Percentiles rank a stretch among this genome's conserved stretches.
Evolutionary conservation across 2,797 vertebrate species (phyloP).

Genomic region (Harpagifer antarcticus): DNA sequence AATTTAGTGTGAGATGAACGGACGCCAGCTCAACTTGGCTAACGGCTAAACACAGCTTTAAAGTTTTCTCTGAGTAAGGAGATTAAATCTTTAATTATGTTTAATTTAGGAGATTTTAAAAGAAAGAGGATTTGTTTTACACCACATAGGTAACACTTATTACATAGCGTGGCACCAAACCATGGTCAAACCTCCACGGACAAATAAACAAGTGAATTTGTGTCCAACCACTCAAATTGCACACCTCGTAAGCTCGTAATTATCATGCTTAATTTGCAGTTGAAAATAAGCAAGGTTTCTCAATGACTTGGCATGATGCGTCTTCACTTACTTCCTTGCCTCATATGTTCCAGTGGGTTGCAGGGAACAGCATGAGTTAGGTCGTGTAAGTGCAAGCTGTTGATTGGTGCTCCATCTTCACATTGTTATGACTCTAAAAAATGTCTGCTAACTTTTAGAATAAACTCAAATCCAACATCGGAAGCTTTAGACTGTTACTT

Average conservation of each 20-base stretch:
- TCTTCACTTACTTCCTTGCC: conserved; percentile 34
- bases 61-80: conserved; percentile 26
- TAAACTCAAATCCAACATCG: not conserved
- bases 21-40: conserved; percentile 31
- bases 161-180: conserved; percentile 40
- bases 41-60: conserved; percentile 25
- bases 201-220: conserved; percentile 56
- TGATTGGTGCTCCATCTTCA: not conserved
- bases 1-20: conserved; percentile 51
- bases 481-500: not conserved
- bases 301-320: conserved; percentile 36
- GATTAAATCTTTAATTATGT: conserved; percentile 59
- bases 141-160: conserved; percentile 28
- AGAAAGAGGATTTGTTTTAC: conserved; percentile 56
- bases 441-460: conserved; percentile 18
- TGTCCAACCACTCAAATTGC: conserved; percentile 35
- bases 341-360: conserved; percentile 6
- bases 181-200: conserved; percentile 37
- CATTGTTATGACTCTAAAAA: not conserved
- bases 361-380: not conserved
- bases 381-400: conserved; percentile 3
- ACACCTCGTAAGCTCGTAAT: conserved; percentile 56
- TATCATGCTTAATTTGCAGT: conserved; percentile 68
- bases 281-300: conserved; percentile 59
- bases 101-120: conserved; percentile 35